Evolutionary conservation across 1,140 invertebrate genomes (phyloP).

Genomic region (Drosophila repleta): DNA sequence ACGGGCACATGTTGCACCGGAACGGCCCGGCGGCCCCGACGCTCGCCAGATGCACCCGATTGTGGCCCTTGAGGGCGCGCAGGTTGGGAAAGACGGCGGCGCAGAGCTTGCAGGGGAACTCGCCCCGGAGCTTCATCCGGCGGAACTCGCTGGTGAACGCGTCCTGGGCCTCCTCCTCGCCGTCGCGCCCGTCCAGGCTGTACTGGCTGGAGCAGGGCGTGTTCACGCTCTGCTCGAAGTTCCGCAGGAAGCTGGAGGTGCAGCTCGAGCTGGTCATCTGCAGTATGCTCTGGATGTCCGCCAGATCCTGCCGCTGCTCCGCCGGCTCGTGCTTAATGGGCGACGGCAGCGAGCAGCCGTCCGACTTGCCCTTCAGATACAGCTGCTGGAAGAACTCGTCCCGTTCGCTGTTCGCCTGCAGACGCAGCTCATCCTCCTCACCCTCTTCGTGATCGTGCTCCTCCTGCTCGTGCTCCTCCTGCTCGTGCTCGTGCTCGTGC

Average conservation of each 20-base stretch:
- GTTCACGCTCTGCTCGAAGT: slow-evolving; percentile 80
- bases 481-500: slow-evolving; percentile 24
- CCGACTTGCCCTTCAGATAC: slow-evolving; percentile 88
- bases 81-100: slow-evolving; percentile 93
- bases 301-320: slow-evolving; percentile 88
- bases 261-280: slow-evolving; percentile 88
- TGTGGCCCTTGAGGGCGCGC: slow-evolving; percentile 95
- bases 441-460: slow-evolving; percentile 19
- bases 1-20: slow-evolving; percentile 96
- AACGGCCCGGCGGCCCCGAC: slow-evolving; percentile 90
- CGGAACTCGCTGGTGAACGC: slow-evolving; percentile 91
- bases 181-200: slow-evolving; percentile 82
- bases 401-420: slow-evolving; percentile 81
- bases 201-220: slow-evolving; percentile 79
- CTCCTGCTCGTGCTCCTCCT: slow-evolving; percentile 10
- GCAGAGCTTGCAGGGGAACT: slow-evolving; percentile 95
- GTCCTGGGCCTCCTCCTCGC: slow-evolving; percentile 92
- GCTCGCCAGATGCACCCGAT: slow-evolving; percentile 89
- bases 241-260: slow-evolving; percentile 76
- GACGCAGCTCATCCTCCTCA: slow-evolving; percentile 19
- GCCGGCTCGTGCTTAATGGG: slow-evolving; percentile 66
- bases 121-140: slow-evolving; percentile 93
- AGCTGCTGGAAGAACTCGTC: slow-evolving; percentile 92
- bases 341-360: slow-evolving; percentile 34
- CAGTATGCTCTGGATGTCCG: slow-evolving; percentile 93